phyloP scores from a whole-genome alignment of 2,797 vertebrate species.

The Hypotaenidia okinawae region DNA sequence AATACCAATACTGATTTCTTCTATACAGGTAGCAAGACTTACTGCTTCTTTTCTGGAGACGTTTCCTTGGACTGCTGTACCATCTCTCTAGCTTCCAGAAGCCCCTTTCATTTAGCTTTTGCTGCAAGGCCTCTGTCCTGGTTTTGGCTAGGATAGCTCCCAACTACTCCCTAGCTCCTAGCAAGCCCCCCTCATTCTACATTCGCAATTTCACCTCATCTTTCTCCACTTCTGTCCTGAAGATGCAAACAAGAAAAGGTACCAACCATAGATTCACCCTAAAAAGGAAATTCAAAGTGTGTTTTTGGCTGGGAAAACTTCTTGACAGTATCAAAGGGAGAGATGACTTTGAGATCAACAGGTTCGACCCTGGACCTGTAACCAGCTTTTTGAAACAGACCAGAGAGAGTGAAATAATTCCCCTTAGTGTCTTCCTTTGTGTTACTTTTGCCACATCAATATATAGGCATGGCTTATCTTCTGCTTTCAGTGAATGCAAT shows the following conservation, averaged over 20 bases:
- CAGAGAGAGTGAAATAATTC: background rate
- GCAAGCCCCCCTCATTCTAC: background rate
- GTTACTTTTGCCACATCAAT: background rate
- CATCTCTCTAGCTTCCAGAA: background rate
- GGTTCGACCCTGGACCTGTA: background rate
- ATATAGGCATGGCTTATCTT: background rate
- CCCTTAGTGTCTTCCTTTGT: background rate
- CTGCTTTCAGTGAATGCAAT: background rate
- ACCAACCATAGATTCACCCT: background rate
- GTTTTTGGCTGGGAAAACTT: background rate
- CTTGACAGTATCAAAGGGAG: background rate
- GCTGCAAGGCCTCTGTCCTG: background rate
- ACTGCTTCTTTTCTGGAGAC: background rate
- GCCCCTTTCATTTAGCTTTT: background rate
- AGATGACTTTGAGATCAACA: background rate
- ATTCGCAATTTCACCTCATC: background rate
- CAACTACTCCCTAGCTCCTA: background rate
- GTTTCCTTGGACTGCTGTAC: background rate
- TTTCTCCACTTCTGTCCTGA: background rate
- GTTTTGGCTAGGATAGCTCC: background rate
- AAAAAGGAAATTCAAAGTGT: background rate
- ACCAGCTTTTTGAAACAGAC: background rate
- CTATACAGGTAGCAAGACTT: background rate
- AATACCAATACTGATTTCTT: slow-evolving; percentile 23
- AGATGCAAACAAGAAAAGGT: background rate